Percentiles rank a stretch among this genome's conserved stretches.
phyloP scores from a whole-genome alignment of 64 coral and sea anemone species.

The Porites australiensis region DNA sequence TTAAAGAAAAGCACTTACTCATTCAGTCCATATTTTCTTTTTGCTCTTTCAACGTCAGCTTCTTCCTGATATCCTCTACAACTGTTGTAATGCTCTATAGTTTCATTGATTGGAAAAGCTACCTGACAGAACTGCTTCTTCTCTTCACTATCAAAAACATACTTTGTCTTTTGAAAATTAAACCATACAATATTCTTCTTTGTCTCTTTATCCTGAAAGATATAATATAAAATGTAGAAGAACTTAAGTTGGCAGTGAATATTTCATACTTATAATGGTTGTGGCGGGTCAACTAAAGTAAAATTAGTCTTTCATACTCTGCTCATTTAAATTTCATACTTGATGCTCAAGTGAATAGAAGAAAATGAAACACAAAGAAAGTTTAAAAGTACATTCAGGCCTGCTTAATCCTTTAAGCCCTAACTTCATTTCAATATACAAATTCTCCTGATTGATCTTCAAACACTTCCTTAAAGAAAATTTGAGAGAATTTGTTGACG shows the following conservation, averaged over 20 bases:
- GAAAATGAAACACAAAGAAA: no score
- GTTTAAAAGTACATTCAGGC: no score
- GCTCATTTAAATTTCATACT: no score
- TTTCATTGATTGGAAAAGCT: slow-evolving; percentile 89
- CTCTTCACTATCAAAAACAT: slow-evolving; percentile 98
- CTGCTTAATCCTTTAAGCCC: no score
- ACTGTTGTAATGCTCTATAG: slow-evolving; percentile 80
- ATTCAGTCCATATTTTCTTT: slow-evolving; percentile 90
- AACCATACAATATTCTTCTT: slow-evolving; percentile 92
- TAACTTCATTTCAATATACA: no score
- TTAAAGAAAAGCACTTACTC: slow-evolving; percentile 65
- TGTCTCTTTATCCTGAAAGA: slow-evolving; percentile 86
- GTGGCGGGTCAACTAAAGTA: no score
- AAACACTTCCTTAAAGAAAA: no score
- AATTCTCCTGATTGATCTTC: no score
- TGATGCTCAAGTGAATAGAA: no score
- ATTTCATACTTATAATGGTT: not conserved
- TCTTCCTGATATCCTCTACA: slow-evolving; percentile 95
- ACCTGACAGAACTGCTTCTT: slow-evolving; percentile 93
- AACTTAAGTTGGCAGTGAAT: not conserved
- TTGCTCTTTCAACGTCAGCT: slow-evolving; percentile 56
- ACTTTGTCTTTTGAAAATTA: slow-evolving; percentile 98
- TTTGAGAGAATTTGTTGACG: no score
- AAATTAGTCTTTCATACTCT: no score
- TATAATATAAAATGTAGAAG: not conserved